Evolutionary conservation across 2,888 invertebrate genomes (phyloP).

Genomic region (Morpho deidamia): DNA sequence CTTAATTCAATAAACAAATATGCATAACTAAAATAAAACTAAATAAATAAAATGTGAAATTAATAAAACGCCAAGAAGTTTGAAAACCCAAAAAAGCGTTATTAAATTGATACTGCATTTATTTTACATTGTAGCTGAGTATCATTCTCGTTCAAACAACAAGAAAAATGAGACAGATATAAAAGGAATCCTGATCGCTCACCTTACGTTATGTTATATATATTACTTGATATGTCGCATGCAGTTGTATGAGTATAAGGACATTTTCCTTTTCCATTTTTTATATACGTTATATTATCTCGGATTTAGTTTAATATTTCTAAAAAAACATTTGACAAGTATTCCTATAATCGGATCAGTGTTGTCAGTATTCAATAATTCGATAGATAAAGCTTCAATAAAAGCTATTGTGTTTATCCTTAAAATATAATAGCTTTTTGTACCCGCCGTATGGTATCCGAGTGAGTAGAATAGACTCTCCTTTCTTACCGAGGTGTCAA

Average conservation of each 20-base stretch:
- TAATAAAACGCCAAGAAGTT: neutral
- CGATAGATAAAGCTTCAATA: no score
- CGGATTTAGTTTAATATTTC: no score
- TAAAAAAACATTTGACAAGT: no score
- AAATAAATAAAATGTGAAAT: neutral
- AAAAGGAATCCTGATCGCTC: constrained; percentile 53
- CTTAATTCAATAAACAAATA: no score
- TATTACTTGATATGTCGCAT: neutral
- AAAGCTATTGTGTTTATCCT: no score
- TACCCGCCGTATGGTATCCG: no score
- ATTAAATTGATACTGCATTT: constrained; percentile 8
- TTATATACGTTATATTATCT: neutral
- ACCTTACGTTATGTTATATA: constrained; percentile 16
- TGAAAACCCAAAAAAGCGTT: neutral
- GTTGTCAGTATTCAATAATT: no score
- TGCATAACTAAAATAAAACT: no score
- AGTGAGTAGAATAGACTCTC: no score
- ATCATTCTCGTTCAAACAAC: constrained; percentile 39
- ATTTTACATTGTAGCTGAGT: constrained; percentile 19
- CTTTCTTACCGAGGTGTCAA: no score
- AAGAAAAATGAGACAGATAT: constrained; percentile 59
- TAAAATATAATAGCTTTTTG: no score
- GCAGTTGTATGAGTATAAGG: neutral
- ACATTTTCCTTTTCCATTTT: neutral
- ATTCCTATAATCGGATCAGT: no score